Conservation (phyloP, 35 echinoderm and acorn worm species). For the Amphiura filiformis region DNA sequence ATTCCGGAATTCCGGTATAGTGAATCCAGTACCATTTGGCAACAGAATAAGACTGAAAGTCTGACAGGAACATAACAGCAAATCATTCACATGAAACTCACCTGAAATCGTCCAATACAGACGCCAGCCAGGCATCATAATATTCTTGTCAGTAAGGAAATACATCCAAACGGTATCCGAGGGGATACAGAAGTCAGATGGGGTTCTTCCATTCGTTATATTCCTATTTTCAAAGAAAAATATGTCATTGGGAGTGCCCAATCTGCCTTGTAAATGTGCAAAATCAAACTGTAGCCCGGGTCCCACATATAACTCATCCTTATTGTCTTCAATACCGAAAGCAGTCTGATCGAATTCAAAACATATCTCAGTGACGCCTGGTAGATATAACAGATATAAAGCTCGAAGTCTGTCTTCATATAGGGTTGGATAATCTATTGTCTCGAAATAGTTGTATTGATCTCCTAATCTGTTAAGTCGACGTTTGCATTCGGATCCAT, state of each 20-base stretch:
- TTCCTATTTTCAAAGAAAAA: constrained; percentile 18
- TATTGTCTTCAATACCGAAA: constrained; percentile 3
- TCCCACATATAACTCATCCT: constrained; percentile 71
- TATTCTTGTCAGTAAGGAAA: constrained; percentile 54
- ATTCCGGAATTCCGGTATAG: no score
- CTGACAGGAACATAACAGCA: not conserved
- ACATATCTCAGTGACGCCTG: constrained; percentile 34
- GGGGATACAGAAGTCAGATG: not conserved
- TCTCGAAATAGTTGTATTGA: not conserved
- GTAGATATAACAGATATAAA: constrained; percentile 58
- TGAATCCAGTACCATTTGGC: no score
- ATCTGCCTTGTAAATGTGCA: not conserved
- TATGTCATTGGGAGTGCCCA: constrained; percentile 17
- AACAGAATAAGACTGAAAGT: no score
- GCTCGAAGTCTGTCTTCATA: constrained; percentile 26
- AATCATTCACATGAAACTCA: not conserved
- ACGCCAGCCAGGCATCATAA: not conserved
- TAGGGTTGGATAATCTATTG: constrained; percentile 26
- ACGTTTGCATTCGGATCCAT: not conserved
- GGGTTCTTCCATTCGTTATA: not conserved
- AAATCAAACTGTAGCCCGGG: constrained; percentile 10
- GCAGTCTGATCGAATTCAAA: constrained; percentile 18
- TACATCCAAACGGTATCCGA: constrained; percentile 63
- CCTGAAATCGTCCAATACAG: not conserved
- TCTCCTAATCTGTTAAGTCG: not conserved